phyloP scores from a whole-genome alignment of 2,888 invertebrate genomes.

The Heliconius sara region DNA sequence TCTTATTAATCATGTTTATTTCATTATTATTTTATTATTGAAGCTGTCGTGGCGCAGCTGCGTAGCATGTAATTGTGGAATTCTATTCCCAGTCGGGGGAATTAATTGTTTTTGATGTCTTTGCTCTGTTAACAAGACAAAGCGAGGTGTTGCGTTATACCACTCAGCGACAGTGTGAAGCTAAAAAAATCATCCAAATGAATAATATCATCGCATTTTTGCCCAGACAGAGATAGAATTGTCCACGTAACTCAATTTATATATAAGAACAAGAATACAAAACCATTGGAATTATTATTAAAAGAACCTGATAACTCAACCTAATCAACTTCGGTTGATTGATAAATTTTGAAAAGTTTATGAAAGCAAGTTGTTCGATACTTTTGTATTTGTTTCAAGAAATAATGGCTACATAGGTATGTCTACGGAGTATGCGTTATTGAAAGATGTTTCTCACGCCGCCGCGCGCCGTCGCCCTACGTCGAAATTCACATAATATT shows the following conservation, averaged over 20 bases:
- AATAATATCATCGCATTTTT: not conserved
- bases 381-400: conserved; percentile 15
- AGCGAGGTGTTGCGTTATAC: not conserved
- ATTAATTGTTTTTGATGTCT: not conserved
- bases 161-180: not conserved
- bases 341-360: not conserved
- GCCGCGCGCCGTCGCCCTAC: conserved; percentile 6
- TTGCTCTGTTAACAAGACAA: not conserved
- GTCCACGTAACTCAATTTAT: no score
- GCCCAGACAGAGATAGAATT: not conserved
- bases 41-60: not conserved
- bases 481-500: conserved; percentile 27
- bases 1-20: not conserved
- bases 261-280: no score
- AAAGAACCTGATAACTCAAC: not conserved
- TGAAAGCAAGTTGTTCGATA: conserved; percentile 4
- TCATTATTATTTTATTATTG: not conserved
- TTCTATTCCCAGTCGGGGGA: not conserved
- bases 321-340: not conserved
- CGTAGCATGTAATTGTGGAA: not conserved
- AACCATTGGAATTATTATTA: not conserved
- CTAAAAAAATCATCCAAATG: not conserved
- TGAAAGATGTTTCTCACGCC: conserved; percentile 33
- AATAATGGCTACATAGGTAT: not conserved
- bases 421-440: conserved; percentile 21